Conservation (phyloP, 2,888 invertebrate genomes). For the Hyppa rectilinea region DNA sequence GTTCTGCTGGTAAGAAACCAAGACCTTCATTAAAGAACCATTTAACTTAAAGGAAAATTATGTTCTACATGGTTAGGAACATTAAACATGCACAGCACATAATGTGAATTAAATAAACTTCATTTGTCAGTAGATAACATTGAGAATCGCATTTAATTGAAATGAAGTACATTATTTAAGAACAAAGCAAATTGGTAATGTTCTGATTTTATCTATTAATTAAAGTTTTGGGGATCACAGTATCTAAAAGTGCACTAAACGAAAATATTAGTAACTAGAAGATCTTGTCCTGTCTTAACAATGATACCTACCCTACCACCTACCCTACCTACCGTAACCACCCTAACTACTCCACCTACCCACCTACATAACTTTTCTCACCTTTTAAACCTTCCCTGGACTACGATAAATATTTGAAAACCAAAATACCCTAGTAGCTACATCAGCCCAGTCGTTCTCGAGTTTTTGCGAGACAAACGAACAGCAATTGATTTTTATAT, state of each 20-base stretch:
- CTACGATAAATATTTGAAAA: too few relatives aligned
- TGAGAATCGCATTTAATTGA: constrained; percentile 11
- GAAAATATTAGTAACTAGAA: constrained; percentile 22
- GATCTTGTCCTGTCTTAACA: too few relatives aligned
- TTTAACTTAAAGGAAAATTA: constrained; percentile 1
- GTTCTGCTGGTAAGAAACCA: not conserved
- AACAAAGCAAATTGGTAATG: constrained; percentile 11
- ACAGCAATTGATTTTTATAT: too few relatives aligned
- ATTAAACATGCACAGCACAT: constrained; percentile 5
- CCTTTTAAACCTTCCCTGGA: too few relatives aligned
- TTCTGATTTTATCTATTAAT: constrained; percentile 7
- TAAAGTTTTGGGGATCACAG: constrained; percentile 23
- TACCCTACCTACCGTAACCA: too few relatives aligned
- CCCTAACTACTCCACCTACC: too few relatives aligned
- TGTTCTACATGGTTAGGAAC: not conserved
- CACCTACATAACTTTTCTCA: too few relatives aligned
- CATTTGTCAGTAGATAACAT: constrained; percentile 11
- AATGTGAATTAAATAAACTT: constrained; percentile 21
- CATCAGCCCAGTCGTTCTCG: too few relatives aligned
- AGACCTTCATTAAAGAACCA: not conserved
- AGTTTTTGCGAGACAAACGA: too few relatives aligned
- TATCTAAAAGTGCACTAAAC: constrained; percentile 27
- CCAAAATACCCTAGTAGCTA: too few relatives aligned
- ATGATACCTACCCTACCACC: too few relatives aligned
- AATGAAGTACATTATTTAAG: not conserved